Evolutionary conservation across 2,797 vertebrate genomes (phyloP).

Genomic region (Buceros bicornis): DNA sequence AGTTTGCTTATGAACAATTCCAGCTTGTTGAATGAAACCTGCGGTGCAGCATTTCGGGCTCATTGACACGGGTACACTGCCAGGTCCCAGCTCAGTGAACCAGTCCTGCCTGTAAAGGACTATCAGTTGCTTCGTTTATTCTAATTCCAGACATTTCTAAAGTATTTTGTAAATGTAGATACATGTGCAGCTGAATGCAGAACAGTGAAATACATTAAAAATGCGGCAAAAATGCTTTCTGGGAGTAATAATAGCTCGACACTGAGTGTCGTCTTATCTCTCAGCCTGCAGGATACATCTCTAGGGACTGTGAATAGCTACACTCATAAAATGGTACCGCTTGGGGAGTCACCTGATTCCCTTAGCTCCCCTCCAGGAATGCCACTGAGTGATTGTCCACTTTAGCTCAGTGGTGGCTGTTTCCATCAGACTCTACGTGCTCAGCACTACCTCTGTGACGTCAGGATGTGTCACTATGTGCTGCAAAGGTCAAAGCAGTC

Average conservation of each 20-base stretch:
- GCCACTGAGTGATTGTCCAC: not conserved
- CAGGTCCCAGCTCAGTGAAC: not conserved
- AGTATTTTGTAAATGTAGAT: not conserved
- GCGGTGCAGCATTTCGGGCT: not conserved
- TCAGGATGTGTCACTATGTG: not conserved
- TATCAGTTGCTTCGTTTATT: not conserved
- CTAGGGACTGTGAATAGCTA: not conserved
- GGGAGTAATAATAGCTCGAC: not conserved
- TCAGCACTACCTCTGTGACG: slow-evolving; percentile 12
- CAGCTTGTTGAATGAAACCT: not conserved
- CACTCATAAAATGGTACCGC: not conserved
- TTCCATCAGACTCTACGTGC: not conserved
- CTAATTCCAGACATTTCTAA: not conserved
- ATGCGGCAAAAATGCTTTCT: not conserved
- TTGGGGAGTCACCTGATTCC: not conserved
- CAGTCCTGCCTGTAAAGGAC: not conserved
- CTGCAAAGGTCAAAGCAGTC: slow-evolving; percentile 7
- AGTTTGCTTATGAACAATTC: not conserved
- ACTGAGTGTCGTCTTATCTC: not conserved
- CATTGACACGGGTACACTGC: not conserved
- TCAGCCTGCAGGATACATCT: not conserved
- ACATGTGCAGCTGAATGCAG: not conserved
- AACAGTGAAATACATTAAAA: not conserved
- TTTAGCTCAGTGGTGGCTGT: not conserved
- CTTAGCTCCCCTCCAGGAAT: not conserved